Evolutionary conservation across 2,113 vertebrate species (phyloP).

Genomic region (Acrocephalus arundinaceus): DNA sequence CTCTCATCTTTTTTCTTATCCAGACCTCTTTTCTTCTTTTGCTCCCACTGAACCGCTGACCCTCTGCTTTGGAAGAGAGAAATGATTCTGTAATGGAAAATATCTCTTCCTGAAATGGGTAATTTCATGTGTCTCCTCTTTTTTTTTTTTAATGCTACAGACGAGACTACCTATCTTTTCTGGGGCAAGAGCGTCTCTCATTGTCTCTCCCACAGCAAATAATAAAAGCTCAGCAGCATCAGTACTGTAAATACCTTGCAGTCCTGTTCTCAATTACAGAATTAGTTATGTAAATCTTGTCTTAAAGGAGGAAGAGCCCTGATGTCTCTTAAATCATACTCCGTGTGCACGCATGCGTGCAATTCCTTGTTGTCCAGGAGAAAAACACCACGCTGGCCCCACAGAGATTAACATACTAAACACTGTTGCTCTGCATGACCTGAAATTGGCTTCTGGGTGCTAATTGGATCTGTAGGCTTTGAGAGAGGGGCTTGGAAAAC

Average conservation of each 20-base stretch:
- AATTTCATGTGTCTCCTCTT: neutral
- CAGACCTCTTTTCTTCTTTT: neutral
- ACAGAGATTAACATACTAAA: constrained; percentile 47
- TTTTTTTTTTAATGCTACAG: neutral
- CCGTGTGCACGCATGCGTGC: neutral
- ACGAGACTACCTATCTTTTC: neutral
- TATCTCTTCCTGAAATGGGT: neutral
- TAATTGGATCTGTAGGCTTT: constrained; percentile 37
- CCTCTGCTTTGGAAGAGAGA: neutral
- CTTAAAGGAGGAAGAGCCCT: constrained; percentile 24
- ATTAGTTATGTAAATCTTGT: constrained; percentile 52
- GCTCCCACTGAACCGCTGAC: neutral
- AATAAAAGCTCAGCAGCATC: constrained; percentile 7
- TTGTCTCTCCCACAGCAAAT: neutral
- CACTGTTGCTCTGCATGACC: constrained; percentile 20
- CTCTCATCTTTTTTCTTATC: neutral
- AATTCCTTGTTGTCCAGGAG: neutral
- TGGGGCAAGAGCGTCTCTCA: neutral
- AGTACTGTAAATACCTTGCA: constrained; percentile 29
- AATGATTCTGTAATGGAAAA: neutral
- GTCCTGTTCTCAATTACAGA: constrained; percentile 42
- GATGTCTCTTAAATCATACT: constrained; percentile 13
- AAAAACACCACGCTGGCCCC: neutral
- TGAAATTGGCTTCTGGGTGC: constrained; percentile 25
- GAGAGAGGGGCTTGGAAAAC: neutral